Evolutionary conservation across 2,113 vertebrate species (phyloP).

Genomic region (Syngnathus floridae): DNA sequence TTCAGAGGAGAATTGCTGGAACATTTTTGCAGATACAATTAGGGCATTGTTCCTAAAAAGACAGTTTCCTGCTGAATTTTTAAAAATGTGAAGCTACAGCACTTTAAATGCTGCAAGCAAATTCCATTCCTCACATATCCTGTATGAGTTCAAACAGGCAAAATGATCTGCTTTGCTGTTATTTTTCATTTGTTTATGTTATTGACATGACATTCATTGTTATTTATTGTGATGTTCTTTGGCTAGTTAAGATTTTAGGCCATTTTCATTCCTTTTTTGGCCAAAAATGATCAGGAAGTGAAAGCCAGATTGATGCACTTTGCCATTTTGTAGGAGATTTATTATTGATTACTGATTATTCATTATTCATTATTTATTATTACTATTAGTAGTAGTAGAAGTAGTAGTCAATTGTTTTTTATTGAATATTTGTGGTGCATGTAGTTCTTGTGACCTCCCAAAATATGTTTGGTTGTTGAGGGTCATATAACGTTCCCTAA

Average conservation of each 20-base stretch:
- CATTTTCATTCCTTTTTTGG: not conserved
- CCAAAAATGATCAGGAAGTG: not conserved
- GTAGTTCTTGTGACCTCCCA: not conserved
- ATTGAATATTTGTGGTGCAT: too few species aligned
- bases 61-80: constrained; percentile 20
- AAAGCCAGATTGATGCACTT: not conserved
- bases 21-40: constrained; percentile 15
- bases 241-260: not conserved
- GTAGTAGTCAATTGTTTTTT: too few species aligned
- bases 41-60: constrained; percentile 10
- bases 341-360: not conserved
- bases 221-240: not conserved
- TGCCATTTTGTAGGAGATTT: not conserved
- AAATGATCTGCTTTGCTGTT: not conserved
- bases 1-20: not conserved
- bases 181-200: not conserved
- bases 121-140: not conserved
- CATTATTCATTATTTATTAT: too few species aligned
- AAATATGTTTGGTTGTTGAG: not conserved
- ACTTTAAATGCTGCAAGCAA: constrained; percentile 5
- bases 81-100: not conserved
- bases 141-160: not conserved
- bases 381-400: too few species aligned
- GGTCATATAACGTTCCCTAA: not conserved
- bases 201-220: not conserved